These are phyloP conservation scores for Habroteleia sp. DNA, from an alignment of 2,888 invertebrate species.

Conservation along the genomic window DNA sequence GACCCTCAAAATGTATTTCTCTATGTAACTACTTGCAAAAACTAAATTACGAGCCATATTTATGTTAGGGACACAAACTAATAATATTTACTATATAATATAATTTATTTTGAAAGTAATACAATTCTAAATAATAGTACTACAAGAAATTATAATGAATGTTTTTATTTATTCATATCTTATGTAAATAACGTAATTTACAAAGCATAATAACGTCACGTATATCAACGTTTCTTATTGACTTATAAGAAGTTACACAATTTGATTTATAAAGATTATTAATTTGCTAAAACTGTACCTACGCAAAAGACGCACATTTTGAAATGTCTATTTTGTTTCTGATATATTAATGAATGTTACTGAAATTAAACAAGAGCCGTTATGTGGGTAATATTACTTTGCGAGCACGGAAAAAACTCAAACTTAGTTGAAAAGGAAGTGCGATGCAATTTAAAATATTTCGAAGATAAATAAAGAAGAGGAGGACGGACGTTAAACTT, in stretches of 20 bases:
- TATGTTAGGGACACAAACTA: too few species aligned
- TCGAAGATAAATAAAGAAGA: slow-evolving; percentile 56
- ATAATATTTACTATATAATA: too few species aligned
- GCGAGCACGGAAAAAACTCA: neutral
- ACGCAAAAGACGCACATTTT: slow-evolving; percentile 7
- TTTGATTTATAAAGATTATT: slow-evolving; percentile 7
- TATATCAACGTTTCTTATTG: slow-evolving; percentile 4
- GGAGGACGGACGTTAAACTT: slow-evolving; percentile 66
- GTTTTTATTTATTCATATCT: too few species aligned
- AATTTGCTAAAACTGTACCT: slow-evolving; percentile 24
- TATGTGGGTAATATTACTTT: slow-evolving; percentile 6
- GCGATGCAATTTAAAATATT: slow-evolving; percentile 24
- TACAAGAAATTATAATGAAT: too few species aligned
- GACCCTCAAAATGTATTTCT: slow-evolving; percentile 66
- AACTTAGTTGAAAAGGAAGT: slow-evolving; percentile 8
- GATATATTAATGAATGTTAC: neutral
- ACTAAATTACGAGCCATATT: slow-evolving; percentile 1
- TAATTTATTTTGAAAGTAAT: too few species aligned
- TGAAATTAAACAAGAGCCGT: neutral
- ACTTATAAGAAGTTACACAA: slow-evolving; percentile 9
- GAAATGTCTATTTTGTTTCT: slow-evolving; percentile 1
- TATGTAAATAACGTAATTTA: neutral
- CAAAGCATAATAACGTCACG: slow-evolving; percentile 3
- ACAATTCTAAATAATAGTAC: too few species aligned
- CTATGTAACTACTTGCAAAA: neutral